Base-by-base conservation (phyloP, 1,140 invertebrate species). In the Diprion similis region DNA sequence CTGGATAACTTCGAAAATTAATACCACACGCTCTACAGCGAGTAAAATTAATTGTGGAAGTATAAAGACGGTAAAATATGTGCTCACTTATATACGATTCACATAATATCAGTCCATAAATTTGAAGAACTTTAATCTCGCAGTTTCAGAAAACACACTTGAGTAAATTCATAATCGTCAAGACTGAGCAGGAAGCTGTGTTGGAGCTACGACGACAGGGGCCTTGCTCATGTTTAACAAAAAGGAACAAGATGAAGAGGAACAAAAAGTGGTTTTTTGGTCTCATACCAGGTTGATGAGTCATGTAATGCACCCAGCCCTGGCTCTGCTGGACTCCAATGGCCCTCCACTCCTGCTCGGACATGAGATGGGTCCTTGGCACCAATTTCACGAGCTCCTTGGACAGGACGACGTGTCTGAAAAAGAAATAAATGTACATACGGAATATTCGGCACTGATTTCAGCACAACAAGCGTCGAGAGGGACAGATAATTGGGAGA, bases 271-370 rank as follows among this genome's bases (percentile, higher is more conserved):
- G n/a, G 48, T 68, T 59, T 13, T 11, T 17, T 59, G 11, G 8
- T 59, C 37, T 68, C 79, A 76, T 89, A 95, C 94, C 96, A 87
- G 97, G 97, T 80, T 93, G 90, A 88, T 98, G 97, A 75, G 92
- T 93, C 96, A 98, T 97, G 79, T 98, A 99, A 88, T 98, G 96
- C 9, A 97, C 90, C 97, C 97, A 98, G 64, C 97, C 97, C 79
- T 94, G 93, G 86, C 95, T 97, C 85, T 98, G 97, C 86, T 97
- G 96, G 3, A 99, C 95, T 11, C 97, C 97, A 78, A 98, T 92
- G 75, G 92, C 90, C 85, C 97, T 91, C 97, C 97, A 98, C 89
- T 99, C 97, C 45, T 91, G 87, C 88, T 99, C 97, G 3, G 93
- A 91, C 93, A 99, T 96, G 66, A 98, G 87, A 88, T 96, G 95